Evolutionary conservation across 2,797 vertebrate species (phyloP), one percentile per base, ranked within the genome.

Genomic region (Anabacerthia variegaticeps): DNA sequence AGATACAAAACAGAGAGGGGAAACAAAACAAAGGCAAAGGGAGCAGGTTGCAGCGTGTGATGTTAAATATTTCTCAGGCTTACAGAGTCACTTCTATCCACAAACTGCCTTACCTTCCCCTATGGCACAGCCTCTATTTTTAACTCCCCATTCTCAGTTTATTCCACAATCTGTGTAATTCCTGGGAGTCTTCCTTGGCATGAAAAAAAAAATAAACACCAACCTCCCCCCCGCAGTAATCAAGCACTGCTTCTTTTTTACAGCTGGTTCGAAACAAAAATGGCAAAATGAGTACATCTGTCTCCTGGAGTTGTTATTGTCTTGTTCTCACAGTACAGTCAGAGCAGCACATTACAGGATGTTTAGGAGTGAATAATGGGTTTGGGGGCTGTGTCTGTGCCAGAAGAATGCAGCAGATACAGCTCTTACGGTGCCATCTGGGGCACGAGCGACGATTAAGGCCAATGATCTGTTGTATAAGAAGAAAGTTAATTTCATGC

Each of bases 261-360:
- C 75, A 85, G 91, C 89, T 94, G 91, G 30, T 6, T 77, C 67
- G 72, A 85, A 95, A 94, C 88, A 94, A 93, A 94, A 94, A 58
- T 71, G 89, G 92, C 73, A 90, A 86, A 93, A 89, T 9, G 61
- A 96, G 95, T 32, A 79, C 88, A 55, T 92, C 74, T 74, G 93
- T 68, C 86, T 96, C 6, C 71, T 74, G 62, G 27, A 85, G 76
- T 36, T 72, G 83, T 36, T 61, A 51, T 24, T 85, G 74, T 67
- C 92, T 66, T 20, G 30, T 16, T 51, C 86, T 56, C 44, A 28
- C 55, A 24, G 93, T 3, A 21, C 15, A 56, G 89, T 43, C 85
- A 90, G 5, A 77, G 77, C 83, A 94, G 95, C 72, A 20, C 3
- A n/a, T 54, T 43, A n/a, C 20, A 66, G 90, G 65, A 32, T 55